These are phyloP conservation scores for Gerris lacustris DNA, from an alignment of 2,888 invertebrate species.

Conservation along the genomic window DNA sequence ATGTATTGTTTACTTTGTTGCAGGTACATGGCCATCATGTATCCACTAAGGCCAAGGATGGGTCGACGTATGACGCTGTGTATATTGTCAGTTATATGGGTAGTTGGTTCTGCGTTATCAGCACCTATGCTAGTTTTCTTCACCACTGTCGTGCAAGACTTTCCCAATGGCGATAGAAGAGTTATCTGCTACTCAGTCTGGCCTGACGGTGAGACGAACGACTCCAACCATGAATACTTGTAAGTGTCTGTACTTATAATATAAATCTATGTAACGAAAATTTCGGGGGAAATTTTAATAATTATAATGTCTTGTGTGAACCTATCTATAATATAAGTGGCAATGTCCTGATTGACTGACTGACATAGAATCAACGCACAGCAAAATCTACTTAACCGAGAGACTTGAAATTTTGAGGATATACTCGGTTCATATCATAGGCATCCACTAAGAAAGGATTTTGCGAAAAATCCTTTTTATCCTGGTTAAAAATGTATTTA, in stretches of 20 bases:
- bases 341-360: no score
- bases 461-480: no score
- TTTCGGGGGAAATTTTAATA: no score
- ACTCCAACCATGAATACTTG: constrained; percentile 60
- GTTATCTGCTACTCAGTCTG: constrained; percentile 73
- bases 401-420: no score
- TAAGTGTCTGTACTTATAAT: constrained; percentile 42
- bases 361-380: no score
- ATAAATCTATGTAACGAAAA: no score
- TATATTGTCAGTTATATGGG: constrained; percentile 76
- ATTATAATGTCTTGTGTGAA: no score
- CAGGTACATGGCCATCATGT: constrained; percentile 93
- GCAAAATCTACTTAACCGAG: no score
- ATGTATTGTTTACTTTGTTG: constrained; percentile 21
- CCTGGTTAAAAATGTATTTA: no score
- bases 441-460: no score
- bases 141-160: constrained; percentile 51
- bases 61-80: constrained; percentile 70
- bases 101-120: constrained; percentile 62
- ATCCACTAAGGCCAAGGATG: constrained; percentile 77
- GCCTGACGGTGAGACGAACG: constrained; percentile 67
- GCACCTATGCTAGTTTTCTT: constrained; percentile 76
- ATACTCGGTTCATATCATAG: no score
- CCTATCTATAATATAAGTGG: no score
- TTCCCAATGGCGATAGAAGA: constrained; percentile 46